Evolutionary conservation across 2,888 invertebrate species (phyloP).

Genomic region (Meloe dianella): DNA sequence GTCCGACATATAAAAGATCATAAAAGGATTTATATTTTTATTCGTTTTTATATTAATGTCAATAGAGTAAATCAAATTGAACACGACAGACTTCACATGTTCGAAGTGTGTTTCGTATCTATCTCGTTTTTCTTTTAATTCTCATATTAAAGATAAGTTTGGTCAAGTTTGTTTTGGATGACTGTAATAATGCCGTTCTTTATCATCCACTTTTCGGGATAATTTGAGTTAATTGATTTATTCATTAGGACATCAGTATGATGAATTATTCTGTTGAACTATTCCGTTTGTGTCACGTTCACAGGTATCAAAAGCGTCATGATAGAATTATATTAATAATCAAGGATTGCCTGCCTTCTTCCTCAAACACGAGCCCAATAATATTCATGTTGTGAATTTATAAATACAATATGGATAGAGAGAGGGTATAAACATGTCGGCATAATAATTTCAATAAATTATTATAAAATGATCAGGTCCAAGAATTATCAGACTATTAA

Average conservation of each 20-base stretch:
- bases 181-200: not conserved
- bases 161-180: not conserved
- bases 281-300: constrained; percentile 9
- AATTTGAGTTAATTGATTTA: not conserved
- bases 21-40: not conserved
- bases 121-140: no score
- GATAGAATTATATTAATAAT: constrained; percentile 11
- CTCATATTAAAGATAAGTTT: no score
- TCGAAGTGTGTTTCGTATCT: no score
- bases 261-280: constrained; percentile 11
- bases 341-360: not conserved
- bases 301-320: constrained; percentile 2
- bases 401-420: not conserved
- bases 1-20: constrained; percentile 21
- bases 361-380: not conserved
- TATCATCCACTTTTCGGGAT: not conserved
- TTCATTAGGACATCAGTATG: not conserved
- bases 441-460: constrained; percentile 41
- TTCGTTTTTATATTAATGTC: not conserved
- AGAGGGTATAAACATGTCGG: not conserved
- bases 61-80: not conserved
- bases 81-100: not conserved
- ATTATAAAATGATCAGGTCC: constrained; percentile 38
- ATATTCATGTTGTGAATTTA: constrained; percentile 2
- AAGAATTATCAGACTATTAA: constrained; percentile 34